phyloP scores from a whole-genome alignment of 2,797 vertebrate genomes.

The Ciconia nigra region DNA sequence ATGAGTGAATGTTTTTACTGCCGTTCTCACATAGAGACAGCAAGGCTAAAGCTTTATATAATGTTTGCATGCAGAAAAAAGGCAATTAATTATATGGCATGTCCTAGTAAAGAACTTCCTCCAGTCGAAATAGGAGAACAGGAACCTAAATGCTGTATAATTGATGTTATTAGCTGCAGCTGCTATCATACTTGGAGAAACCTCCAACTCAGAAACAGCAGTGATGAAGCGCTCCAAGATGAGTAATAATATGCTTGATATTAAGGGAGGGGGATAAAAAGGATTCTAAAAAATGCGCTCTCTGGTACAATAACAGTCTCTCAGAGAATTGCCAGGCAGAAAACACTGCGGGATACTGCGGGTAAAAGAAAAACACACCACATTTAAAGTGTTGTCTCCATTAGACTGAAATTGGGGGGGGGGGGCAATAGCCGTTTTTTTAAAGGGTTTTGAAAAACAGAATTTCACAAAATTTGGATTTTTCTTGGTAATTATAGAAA shows the following conservation, averaged over 20 bases:
- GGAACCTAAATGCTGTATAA: not conserved
- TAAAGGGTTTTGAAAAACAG: too few species aligned
- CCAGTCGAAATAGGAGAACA: not conserved
- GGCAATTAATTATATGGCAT: not conserved
- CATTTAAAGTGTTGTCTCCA: not conserved
- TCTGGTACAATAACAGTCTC: not conserved
- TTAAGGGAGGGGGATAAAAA: not conserved
- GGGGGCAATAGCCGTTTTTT: too few species aligned
- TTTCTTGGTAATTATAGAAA: too few species aligned
- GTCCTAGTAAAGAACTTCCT: not conserved
- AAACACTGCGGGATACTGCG: not conserved
- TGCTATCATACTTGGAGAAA: not conserved
- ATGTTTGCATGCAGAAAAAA: not conserved
- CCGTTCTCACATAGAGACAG: not conserved
- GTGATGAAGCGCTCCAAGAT: not conserved
- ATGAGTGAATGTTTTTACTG: not conserved
- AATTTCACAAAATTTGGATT: too few species aligned
- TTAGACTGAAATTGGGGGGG: not conserved
- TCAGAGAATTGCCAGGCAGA: not conserved
- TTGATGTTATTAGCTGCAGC: not conserved
- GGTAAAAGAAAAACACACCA: not conserved
- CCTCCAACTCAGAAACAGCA: constrained; percentile 9
- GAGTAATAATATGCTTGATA: not conserved
- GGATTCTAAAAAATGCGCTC: not conserved
- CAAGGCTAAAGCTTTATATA: not conserved